Percentiles rank a stretch among this genome's conserved stretches.
phyloP scores from a whole-genome alignment of 2,113 vertebrate species.

The Syrrhaptes paradoxus region DNA sequence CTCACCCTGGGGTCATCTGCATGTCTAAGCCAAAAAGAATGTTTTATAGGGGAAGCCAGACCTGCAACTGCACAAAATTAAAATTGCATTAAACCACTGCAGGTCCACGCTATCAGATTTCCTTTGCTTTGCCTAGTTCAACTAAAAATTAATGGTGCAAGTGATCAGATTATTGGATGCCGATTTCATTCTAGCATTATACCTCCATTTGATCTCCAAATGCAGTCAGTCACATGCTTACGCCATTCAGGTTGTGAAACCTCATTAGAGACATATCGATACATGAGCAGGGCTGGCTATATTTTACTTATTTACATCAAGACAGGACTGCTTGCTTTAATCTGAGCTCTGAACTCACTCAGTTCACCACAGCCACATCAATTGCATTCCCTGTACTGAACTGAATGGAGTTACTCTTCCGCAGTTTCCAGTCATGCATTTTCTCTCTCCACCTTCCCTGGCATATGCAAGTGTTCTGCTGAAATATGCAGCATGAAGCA shows the following conservation, averaged over 20 bases:
- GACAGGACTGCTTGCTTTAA: not conserved
- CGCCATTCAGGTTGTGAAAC: not conserved
- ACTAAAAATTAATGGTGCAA: not conserved
- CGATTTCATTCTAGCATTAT: not conserved
- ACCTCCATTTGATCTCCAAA: not conserved
- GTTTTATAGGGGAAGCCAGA: not conserved
- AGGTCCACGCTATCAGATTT: not conserved
- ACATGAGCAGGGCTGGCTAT: not conserved
- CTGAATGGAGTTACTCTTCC: not conserved
- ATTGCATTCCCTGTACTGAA: not conserved
- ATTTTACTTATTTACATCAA: not conserved
- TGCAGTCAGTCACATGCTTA: not conserved
- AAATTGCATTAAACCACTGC: not conserved
- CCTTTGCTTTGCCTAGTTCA: not conserved
- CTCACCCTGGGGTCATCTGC: not conserved
- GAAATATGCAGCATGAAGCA: not conserved
- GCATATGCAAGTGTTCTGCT: not conserved
- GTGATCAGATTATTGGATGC: not conserved
- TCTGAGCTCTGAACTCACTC: not conserved
- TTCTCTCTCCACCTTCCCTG: not conserved
- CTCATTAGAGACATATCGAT: not conserved
- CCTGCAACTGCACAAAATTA: not conserved
- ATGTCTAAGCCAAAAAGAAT: not conserved
- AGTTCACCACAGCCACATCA: not conserved
- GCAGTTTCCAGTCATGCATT: not conserved